Evolutionary conservation across 2,888 invertebrate species (phyloP), one percentile per base, ranked within the genome.

Genomic region (Drosophila diplacantha): DNA sequence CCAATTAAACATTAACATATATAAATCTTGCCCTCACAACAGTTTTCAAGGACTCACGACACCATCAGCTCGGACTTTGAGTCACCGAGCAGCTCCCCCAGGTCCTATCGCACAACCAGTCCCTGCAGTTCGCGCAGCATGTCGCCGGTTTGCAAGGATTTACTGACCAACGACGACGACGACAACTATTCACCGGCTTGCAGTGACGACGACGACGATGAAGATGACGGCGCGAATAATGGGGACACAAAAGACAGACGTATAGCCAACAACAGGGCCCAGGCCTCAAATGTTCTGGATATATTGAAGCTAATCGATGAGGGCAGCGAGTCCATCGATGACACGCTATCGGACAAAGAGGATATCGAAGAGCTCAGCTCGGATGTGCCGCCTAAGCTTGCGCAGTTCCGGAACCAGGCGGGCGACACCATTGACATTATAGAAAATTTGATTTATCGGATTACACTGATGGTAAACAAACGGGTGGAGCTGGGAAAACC

Each of bases 131-230:
- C 88, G 0, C 81, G 88, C 11, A 83, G 88, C 61, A 84, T 88
- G 81, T 88, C 88, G 1, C 88, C 88, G 1, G 73, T 83, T 3
- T 80, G 75, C 51, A 77, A 74, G 43, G 81, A 80, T 62, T 67
- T 84, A 6, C 58, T 84, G 20, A 47, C 66, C 53, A 75, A 84
- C 11, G 69, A 69, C 22, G 82, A 85, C 41, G 83, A 81, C 56
- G 88, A 65, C 31, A 84, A 85, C 12, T 89, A 89, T 71, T 89
- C 89, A 8, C 89, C 89, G 1, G 87, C 89, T 12, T 89, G 89
- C 62, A 89, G 88, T 52, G 89, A 88, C 46, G 87, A 88, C 34
- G 87, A 87, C 39, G 86, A 85, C 16, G 83, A 83, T 7, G 85
- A 86, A 11, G 83, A 79, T 16, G 73, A 78, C 8, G 65, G 38